Conservation (phyloP, 2,888 invertebrate species). For the Drosophila kuntzei region DNA sequence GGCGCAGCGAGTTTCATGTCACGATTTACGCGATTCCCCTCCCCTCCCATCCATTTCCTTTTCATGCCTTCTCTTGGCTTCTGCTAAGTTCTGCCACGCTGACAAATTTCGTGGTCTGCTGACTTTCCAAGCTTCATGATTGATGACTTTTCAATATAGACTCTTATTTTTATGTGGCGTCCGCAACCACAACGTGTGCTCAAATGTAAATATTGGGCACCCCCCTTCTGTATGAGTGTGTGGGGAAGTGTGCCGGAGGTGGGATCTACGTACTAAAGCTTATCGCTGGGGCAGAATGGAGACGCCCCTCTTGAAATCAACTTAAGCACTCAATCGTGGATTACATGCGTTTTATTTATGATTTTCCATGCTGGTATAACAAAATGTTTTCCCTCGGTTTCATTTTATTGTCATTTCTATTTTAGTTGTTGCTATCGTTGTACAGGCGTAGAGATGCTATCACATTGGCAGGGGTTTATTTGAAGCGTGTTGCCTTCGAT, state of each 20-base stretch:
- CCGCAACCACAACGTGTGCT: conserved; percentile 55
- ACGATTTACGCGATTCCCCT: conserved; percentile 34
- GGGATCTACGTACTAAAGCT: conserved; percentile 14
- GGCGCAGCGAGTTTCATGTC: conserved; percentile 50
- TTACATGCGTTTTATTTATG: conserved; percentile 83
- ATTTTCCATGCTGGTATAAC: conserved; percentile 76
- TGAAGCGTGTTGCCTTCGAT: conserved; percentile 45
- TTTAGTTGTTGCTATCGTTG: conserved; percentile 30
- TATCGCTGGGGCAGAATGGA: conserved; percentile 15
- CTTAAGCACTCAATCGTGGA: conserved; percentile 81
- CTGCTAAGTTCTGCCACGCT: conserved; percentile 58
- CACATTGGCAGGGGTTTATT: conserved; percentile 25
- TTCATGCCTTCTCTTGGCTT: neutral
- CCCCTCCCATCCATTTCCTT: neutral
- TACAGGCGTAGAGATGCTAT: neutral
- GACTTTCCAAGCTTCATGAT: conserved; percentile 63
- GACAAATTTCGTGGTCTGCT: conserved; percentile 78
- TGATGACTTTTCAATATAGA: conserved; percentile 78
- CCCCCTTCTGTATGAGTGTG: neutral
- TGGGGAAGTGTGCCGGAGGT: neutral
- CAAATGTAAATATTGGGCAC: conserved; percentile 71
- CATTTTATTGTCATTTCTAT: conserved; percentile 65
- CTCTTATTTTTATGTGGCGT: conserved; percentile 53
- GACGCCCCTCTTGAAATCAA: conserved; percentile 55
- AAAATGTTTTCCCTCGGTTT: conserved; percentile 62